A percentile compares a stretch with the other conserved stretches of the same genome.
These are phyloP conservation scores for Pseudobourletiella spinata DNA, from an alignment of 1,140 invertebrate genomes.

Conservation along the genomic window DNA sequence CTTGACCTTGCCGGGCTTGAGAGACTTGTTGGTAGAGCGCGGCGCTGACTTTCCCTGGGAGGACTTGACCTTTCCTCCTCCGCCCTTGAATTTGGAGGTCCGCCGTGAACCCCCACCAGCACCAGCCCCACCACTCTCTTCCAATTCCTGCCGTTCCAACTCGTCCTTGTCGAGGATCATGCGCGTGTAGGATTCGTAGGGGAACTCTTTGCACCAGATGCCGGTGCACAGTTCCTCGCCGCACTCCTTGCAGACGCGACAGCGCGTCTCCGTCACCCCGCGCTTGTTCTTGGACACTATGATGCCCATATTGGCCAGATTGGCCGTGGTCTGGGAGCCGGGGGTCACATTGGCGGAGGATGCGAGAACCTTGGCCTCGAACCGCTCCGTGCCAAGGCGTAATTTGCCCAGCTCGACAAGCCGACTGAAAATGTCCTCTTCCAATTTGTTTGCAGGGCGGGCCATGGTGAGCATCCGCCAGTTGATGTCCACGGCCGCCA, in stretches of 20 bases:
- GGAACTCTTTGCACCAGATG: slow-evolving; percentile 46
- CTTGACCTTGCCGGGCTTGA: slow-evolving; percentile 12
- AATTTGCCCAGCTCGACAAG: slow-evolving; percentile 71
- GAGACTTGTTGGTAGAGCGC: background rate
- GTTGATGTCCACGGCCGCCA: slow-evolving; percentile 76
- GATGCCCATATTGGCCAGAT: slow-evolving; percentile 19
- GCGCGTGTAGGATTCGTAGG: slow-evolving; percentile 44
- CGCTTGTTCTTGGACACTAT: slow-evolving; percentile 34
- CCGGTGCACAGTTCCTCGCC: slow-evolving; percentile 75
- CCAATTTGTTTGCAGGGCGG: slow-evolving; percentile 65
- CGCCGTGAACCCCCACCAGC: background rate
- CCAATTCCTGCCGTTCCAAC: slow-evolving; percentile 22
- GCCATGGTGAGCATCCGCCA: slow-evolving; percentile 85
- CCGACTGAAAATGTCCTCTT: slow-evolving; percentile 55
- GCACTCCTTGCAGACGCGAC: slow-evolving; percentile 59
- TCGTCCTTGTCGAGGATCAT: slow-evolving; percentile 36
- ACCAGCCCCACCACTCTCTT: slow-evolving; percentile 2
- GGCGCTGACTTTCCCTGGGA: background rate
- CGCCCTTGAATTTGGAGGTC: slow-evolving; percentile 3
- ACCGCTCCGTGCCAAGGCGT: slow-evolving; percentile 54
- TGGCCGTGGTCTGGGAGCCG: slow-evolving; percentile 47
- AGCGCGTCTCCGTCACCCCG: slow-evolving; percentile 37
- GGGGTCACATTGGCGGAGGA: slow-evolving; percentile 63
- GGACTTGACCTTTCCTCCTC: slow-evolving; percentile 8
- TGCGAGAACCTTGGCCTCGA: slow-evolving; percentile 62